Evolutionary conservation across 2,113 vertebrate species (phyloP), one percentile per base, ranked within the genome.

Genomic region (Pseudopodoces humilis): DNA sequence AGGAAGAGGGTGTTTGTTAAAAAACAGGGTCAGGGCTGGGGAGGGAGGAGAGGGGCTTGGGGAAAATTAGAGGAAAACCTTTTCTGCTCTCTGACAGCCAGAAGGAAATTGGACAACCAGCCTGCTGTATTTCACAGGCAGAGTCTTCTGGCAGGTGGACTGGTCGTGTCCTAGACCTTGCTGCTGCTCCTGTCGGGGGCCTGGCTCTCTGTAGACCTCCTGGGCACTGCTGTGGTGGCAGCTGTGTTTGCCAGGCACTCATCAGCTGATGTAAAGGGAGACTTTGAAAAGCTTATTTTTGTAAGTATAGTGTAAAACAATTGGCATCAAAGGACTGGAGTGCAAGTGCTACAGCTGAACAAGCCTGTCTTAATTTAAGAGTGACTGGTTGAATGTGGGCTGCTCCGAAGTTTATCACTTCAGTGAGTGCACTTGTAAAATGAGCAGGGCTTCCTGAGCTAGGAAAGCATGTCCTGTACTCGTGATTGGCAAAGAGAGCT

Each of bases 401-500:
- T 88, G 3, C 53, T 83, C 35, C 78, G 6, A 59, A 70, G 64
- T 53, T 67, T n/a, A 30, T 74, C 65, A 17, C 44, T 77, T 80
- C 43, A 67, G 28, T 55, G 52, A 63, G 35, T 64, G 49, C 33
- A 25, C 33, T 67, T 78, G 83, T 44, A 60, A 59, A 75, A 53
- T 0, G 0, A 72, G 39, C 33, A 52, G 50, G 15, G 72, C 83
- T 78, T 63, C 25, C 56, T 49, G 37, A 49, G 8, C 56, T 46
- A 2, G 23, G 0, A 50, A 64, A 68, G 15, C 1, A 5, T 63
- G 68, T 52, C 35, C 43, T 7, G 2, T 15, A 3, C 47, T 80
- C 60, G 2, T n/a, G 46, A 30, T 65, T 88, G 78, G 44, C 53
- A 28, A 39, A 89, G 63, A 31, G 62, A 83, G 53, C 49, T 82